These are phyloP conservation scores for Elephas maximus DNA, from an alignment of 2,113 vertebrate species.

Conservation along the genomic window DNA sequence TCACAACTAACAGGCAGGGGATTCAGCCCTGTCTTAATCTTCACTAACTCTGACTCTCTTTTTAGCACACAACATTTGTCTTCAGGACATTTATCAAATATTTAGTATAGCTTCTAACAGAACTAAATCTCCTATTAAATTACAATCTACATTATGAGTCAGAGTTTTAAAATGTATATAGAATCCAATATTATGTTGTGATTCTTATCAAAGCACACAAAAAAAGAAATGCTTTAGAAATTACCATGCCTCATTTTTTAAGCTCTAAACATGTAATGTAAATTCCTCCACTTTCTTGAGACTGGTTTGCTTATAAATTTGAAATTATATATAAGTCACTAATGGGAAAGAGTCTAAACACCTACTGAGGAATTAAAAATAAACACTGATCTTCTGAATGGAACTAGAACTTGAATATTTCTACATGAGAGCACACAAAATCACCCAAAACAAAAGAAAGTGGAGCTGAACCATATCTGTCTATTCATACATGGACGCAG, in stretches of 20 bases:
- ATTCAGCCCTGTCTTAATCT: constrained; percentile 91
- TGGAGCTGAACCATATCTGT: constrained; percentile 19
- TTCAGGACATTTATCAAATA: constrained; percentile 80
- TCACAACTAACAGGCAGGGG: constrained; percentile 89
- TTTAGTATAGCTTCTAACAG: constrained; percentile 72
- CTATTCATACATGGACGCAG: not conserved
- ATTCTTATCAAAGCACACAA: constrained; percentile 47
- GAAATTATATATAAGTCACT: constrained; percentile 41
- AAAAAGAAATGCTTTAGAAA: constrained; percentile 67
- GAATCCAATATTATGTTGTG: constrained; percentile 54
- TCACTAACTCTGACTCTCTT: constrained; percentile 83
- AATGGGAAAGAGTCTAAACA: constrained; percentile 11
- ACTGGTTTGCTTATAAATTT: not conserved
- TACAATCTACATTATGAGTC: constrained; percentile 74
- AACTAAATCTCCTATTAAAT: constrained; percentile 79
- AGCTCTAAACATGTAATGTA: constrained; percentile 55
- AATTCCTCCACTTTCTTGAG: not conserved
- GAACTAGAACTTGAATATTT: constrained; percentile 55
- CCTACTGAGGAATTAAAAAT: not conserved
- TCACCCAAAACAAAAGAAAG: constrained; percentile 50
- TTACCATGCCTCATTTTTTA: constrained; percentile 35
- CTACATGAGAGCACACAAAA: not conserved
- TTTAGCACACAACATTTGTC: constrained; percentile 80
- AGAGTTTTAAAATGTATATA: constrained; percentile 65
- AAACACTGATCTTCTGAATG: not conserved